Evolutionary conservation across 2,888 invertebrate genomes (phyloP).

Genomic region (Epistrophella euchroma): DNA sequence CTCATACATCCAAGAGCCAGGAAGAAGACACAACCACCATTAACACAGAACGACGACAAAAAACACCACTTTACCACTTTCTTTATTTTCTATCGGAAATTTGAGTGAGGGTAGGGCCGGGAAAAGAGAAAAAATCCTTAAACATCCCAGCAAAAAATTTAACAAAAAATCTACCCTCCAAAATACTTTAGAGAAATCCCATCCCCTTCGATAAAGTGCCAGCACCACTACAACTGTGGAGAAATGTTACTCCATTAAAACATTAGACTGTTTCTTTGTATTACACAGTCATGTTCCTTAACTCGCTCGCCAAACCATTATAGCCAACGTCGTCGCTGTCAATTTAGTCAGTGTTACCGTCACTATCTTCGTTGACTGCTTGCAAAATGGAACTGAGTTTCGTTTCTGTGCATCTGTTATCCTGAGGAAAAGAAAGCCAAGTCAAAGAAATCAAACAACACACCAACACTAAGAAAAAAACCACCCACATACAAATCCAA

Average conservation of each 20-base stretch:
- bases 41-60: constrained; percentile 26
- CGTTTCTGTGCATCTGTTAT: constrained; percentile 54
- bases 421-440: constrained; percentile 45
- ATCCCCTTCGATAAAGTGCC: constrained; percentile 42
- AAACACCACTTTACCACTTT: constrained; percentile 58
- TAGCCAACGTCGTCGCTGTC: constrained; percentile 30
- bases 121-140: constrained; percentile 52
- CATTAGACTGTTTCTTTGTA: constrained; percentile 42
- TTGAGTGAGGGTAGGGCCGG: constrained; percentile 14
- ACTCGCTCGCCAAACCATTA: constrained; percentile 20
- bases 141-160: constrained; percentile 33
- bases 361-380: constrained; percentile 45
- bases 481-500: constrained; percentile 43
- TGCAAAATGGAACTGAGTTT: constrained; percentile 49
- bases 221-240: constrained; percentile 39
- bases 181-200: constrained; percentile 68
- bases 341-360: constrained; percentile 28
- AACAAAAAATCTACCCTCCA: constrained; percentile 45
- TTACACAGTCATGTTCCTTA: constrained; percentile 14
- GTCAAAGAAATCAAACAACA: constrained; percentile 35
- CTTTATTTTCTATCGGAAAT: constrained; percentile 58
- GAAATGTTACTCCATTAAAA: constrained; percentile 32
- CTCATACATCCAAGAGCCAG: constrained; percentile 50
- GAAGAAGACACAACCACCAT: constrained; percentile 66
- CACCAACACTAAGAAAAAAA: constrained; percentile 13